Base-by-base conservation (phyloP, 2,797 vertebrate genomes). In the Nothura maculosa region DNA sequence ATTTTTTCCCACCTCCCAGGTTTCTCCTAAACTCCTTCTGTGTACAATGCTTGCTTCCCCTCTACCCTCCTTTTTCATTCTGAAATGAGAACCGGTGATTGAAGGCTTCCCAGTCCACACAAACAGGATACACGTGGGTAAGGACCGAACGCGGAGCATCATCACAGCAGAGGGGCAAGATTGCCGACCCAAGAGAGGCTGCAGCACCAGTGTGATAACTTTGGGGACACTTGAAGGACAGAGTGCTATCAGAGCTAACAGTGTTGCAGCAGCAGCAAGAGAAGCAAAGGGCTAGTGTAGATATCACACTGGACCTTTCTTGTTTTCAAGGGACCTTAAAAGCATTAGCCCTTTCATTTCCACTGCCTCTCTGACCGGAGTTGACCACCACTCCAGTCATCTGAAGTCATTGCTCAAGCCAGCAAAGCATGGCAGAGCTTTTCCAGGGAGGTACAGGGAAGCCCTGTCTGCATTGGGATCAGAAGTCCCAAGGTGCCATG, bases 41-140 rank as follows among this genome's bases (percentile, higher is more conserved):
- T 61, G 38, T 43, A 13, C 2, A 54, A 12, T 0, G 0, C 28
- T 77, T 60, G 13, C 36, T 68, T 68, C 11, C 8, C 20, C 9
- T 30, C 21, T 4, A 2, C 12, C 27, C 20, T 2, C 6, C 1
- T 36, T 36, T 77, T 69, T 32, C 6, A 8, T 83, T 93, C 81
- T 58, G 42, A 66, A 48, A 40, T 3, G 6, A 76, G 32, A 85
- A 87, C 16, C 4, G 6, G 30, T 0, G 19, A 72, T 8, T 32
- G 40, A 78, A 84, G 72, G 12, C 19, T 72, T 61, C 20, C 17
- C 38, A 79, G 11, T 6, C 45, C 48, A 64, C 11, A 3, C 21
- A 69, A 78, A 76, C 32, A 88, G 81, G 77, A 69, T 34, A 48
- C 57, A 27, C 0, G 0, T 32, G 22, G 32, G 43, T 73, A 36